Base-by-base conservation (phyloP, 1,140 invertebrate genomes). In the Pygmarrhopalites habei region DNA sequence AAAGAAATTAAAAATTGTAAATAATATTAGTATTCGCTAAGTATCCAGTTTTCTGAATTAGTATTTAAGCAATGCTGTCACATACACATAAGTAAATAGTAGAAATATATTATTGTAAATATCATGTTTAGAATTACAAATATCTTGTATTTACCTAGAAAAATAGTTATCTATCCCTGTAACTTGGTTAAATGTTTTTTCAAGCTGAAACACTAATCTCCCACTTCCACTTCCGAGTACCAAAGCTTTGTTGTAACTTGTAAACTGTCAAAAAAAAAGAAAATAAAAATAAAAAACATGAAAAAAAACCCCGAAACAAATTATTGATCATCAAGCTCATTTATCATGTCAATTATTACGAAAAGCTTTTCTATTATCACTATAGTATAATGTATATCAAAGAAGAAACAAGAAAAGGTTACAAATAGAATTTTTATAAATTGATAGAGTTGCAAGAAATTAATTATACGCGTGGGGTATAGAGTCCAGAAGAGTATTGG, bases 151-250 rank as follows among this genome's bases (percentile, higher is more conserved):
- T n/a, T n/a, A n/a, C n/a, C n/a, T n/a, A 2, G 30, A 46, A 39
- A 58, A 68, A 7, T 60, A 71, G 14, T 30, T 41, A 15, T 71
- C 69, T 17, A 71, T 57, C 10, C 63, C 69, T 49, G 35, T 64
- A 2, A 67, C 62, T 62, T 68, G 35, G 2, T 19, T 25, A 39
- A 64, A 71, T n/a, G 46, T n/a, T 44, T 62, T 68, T 12, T 59
- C 32, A 19, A 71, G 44, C n/a, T 60, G 43, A 60, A 68, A 71
- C 10, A 46, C 44, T 19, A 71, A 52, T 23, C 25, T 21, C 29
- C 65, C 66, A 19, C 61, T 61, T 19, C 46, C 46, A 29, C 63
- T 66, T 4, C 69, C 69, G 25, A 71, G 47, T 2, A 71, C 64
- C 23, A 71, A 57, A 23, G 64, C 63, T 35, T 51, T 26, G 3